Percentiles rank a stretch among this genome's conserved stretches.
Evolutionary conservation across 2,888 invertebrate genomes (phyloP).

Genomic region (Polia nebulosa): DNA sequence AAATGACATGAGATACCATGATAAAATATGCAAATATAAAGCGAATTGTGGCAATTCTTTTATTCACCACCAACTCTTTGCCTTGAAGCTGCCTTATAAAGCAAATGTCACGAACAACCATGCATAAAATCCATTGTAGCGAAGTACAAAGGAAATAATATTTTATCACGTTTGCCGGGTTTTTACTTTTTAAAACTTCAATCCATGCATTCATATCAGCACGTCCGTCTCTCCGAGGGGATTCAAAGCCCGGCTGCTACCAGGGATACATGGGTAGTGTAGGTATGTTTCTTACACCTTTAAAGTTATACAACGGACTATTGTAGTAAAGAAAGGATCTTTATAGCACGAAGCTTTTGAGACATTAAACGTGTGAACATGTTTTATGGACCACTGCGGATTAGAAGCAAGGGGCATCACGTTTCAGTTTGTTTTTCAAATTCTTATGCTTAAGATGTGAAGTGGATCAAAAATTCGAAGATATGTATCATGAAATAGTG

Average conservation of each 20-base stretch:
- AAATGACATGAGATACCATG: neutral
- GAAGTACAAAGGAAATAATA: conserved; percentile 49
- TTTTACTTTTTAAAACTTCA: conserved; percentile 57
- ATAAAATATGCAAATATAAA: neutral
- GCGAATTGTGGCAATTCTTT: neutral
- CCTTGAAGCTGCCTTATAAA: conserved; percentile 21
- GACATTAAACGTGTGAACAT: conserved; percentile 35
- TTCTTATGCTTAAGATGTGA: conserved; percentile 16
- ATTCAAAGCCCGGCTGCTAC: conserved; percentile 36
- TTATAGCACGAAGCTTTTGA: conserved; percentile 41
- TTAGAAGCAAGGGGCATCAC: conserved; percentile 21
- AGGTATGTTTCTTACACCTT: conserved; percentile 33
- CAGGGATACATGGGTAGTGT: conserved; percentile 4
- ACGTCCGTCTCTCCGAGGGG: conserved; percentile 49
- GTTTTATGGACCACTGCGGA: conserved; percentile 24
- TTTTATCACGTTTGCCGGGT: conserved; percentile 57
- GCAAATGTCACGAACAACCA: conserved; percentile 33
- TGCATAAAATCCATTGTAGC: conserved; percentile 48
- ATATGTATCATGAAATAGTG: conserved; percentile 2
- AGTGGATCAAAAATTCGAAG: conserved; percentile 8
- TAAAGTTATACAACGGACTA: conserved; percentile 18
- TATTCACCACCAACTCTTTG: neutral
- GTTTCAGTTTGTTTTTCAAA: conserved; percentile 30
- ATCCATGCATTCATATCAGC: conserved; percentile 53
- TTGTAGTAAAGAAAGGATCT: conserved; percentile 14